These are phyloP conservation scores for Apodemus speciosus DNA, from an alignment of 2,113 vertebrate genomes.

Conservation along the genomic window DNA sequence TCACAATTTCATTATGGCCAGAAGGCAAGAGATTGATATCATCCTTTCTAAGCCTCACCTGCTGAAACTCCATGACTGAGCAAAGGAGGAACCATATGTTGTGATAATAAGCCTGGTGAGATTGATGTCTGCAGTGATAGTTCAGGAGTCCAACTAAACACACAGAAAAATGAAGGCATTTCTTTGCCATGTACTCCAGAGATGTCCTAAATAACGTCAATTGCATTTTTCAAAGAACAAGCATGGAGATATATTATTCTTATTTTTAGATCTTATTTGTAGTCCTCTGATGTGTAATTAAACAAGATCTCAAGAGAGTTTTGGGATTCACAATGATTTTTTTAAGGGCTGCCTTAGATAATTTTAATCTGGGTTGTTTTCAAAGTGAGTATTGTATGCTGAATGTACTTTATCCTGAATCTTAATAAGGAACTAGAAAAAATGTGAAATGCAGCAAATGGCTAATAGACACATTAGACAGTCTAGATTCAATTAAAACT, in stretches of 20 bases:
- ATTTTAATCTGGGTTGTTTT: constrained; percentile 39
- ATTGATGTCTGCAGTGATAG: neutral
- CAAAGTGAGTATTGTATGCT: neutral
- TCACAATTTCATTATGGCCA: neutral
- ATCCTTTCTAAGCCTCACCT: neutral
- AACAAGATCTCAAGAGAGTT: neutral
- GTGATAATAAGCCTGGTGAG: neutral
- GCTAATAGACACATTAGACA: neutral
- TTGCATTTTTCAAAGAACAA: neutral
- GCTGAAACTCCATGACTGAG: neutral
- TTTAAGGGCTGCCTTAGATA: neutral
- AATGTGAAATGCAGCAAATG: neutral
- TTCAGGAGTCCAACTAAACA: neutral
- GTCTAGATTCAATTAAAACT: neutral
- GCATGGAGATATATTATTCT: neutral
- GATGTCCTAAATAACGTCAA: neutral
- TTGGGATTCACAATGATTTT: neutral
- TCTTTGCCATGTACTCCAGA: neutral
- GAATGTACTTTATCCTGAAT: neutral
- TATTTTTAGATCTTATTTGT: neutral
- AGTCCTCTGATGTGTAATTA: neutral
- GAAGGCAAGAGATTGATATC: neutral
- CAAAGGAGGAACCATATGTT: neutral
- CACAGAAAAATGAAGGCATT: neutral
- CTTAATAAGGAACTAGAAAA: constrained; percentile 5